phyloP scores from a whole-genome alignment of 2,797 vertebrate species.

The Scyliorhinus canicula region DNA sequence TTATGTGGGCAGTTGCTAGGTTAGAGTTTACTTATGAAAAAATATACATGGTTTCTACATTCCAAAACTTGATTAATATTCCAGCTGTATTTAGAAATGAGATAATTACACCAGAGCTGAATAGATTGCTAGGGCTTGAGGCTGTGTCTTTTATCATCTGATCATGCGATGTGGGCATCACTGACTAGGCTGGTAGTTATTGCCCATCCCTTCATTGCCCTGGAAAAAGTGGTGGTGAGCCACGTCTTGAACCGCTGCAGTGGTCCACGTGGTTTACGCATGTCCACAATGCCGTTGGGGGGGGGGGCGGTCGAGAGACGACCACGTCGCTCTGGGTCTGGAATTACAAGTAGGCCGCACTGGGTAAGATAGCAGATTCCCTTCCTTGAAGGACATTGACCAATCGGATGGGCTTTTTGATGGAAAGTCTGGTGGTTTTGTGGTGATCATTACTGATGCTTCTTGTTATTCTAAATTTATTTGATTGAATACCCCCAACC shows the following conservation, averaged over 20 bases:
- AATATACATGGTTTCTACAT: neutral
- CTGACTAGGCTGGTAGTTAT: neutral
- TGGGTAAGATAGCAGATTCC: neutral
- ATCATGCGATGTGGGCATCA: neutral
- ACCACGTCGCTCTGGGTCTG: neutral
- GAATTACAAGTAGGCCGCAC: neutral
- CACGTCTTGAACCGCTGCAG: neutral
- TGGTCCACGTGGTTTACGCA: too few species aligned
- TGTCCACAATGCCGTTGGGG: too few species aligned
- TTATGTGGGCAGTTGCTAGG: neutral
- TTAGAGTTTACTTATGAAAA: neutral
- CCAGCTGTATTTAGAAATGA: neutral
- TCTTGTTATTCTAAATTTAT: neutral
- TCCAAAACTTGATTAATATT: neutral
- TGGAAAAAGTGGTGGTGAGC: neutral
- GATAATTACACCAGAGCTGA: neutral
- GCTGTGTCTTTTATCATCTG: neutral
- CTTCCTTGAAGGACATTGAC: neutral
- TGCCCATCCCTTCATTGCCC: neutral
- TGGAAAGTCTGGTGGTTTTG: neutral
- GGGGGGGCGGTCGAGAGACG: neutral
- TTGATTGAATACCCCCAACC: neutral
- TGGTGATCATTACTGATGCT: neutral
- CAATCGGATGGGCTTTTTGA: neutral
- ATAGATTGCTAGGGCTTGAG: neutral